Base-by-base conservation (phyloP, 2,797 vertebrate genomes). In the Pangasius mekongensis region DNA sequence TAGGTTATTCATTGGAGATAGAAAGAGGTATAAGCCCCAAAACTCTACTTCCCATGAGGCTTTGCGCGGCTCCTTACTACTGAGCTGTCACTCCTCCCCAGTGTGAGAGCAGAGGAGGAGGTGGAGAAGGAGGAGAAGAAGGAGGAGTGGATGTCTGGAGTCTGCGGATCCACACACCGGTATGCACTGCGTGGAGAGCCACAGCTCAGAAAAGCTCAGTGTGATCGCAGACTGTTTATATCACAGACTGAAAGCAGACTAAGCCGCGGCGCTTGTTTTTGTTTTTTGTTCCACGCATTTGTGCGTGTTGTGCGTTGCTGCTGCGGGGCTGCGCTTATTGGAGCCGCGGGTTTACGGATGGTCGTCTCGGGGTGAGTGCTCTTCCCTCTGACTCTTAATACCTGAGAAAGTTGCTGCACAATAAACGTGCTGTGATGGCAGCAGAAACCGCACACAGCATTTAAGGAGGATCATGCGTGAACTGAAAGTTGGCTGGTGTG, bases 21-120 rank as follows among this genome's bases (percentile, higher is more conserved):
- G 20, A 9, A 10, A 71, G 7, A 76, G 43, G 36, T 43, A 27
- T 62, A 16, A 66, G 54, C 22, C 8, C 2, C 27, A 69, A 56
- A 71, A 95, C 95, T 95, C 71, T 94, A 93, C 85, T 74, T 94
- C 95, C 96, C 96, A 84, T 56, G 85, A 93, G 3, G 24, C 95
- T 22, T 7, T 47, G 94, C 93, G 91, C 82, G 18, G 76, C 89
- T 47, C 84, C 90, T 89, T 90, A 62, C 86, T 80, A 66, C 71
- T 89, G 83, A 33, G 78, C 85, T 5, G 84, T 52, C 89, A 54
- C 92, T 91, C 93, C 93, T 91, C 92, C 92, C 86, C 90, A n/a
- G 90, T 91, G 80, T 93, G 87, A 91, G 81, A 90, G 89, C 87
- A 91, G 86, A 89, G 90, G 90, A 92, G 54, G 83, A 90, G 90